Evolutionary conservation across 2,888 invertebrate species (phyloP).

Genomic region (Polyommatus icarus): DNA sequence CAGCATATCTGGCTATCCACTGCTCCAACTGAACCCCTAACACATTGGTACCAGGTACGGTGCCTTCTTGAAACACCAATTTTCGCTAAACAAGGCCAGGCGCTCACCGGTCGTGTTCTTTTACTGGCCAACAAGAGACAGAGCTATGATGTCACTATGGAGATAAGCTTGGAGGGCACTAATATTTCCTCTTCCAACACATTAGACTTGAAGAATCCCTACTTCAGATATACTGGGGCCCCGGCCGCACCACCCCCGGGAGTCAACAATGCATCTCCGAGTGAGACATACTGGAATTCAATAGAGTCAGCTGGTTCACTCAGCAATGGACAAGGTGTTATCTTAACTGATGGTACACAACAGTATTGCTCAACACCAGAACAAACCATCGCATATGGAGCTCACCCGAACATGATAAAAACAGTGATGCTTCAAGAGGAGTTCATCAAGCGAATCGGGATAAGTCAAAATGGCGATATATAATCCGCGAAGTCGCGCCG

Average conservation of each 20-base stretch:
- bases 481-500: slow-evolving; percentile 76
- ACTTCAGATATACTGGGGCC: slow-evolving; percentile 97
- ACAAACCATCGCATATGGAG: slow-evolving; percentile 63
- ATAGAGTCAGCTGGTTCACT: slow-evolving; percentile 85
- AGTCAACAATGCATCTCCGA: slow-evolving; percentile 93
- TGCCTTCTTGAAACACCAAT: slow-evolving; percentile 96
- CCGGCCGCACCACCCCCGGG: slow-evolving; percentile 96
- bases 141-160: slow-evolving; percentile 99
- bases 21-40: slow-evolving; percentile 97
- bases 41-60: slow-evolving; percentile 99
- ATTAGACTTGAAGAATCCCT: slow-evolving; percentile 98
- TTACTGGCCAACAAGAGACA: slow-evolving; percentile 97
- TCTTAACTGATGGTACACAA: slow-evolving; percentile 66
- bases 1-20: slow-evolving; percentile 98
- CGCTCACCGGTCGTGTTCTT: slow-evolving; percentile 91
- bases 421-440: slow-evolving; percentile 78
- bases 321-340: slow-evolving; percentile 70
- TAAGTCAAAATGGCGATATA: slow-evolving; percentile 78
- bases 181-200: slow-evolving; percentile 89
- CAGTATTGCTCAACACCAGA: slow-evolving; percentile 70
- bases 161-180: slow-evolving; percentile 93
- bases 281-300: slow-evolving; percentile 94
- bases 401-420: slow-evolving; percentile 74
- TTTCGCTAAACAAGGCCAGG: slow-evolving; percentile 96
- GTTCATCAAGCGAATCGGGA: slow-evolving; percentile 77